Evolutionary conservation across 2,888 invertebrate species (phyloP), one percentile per base, ranked within the genome.

Genomic region (Tridacna gigas): DNA sequence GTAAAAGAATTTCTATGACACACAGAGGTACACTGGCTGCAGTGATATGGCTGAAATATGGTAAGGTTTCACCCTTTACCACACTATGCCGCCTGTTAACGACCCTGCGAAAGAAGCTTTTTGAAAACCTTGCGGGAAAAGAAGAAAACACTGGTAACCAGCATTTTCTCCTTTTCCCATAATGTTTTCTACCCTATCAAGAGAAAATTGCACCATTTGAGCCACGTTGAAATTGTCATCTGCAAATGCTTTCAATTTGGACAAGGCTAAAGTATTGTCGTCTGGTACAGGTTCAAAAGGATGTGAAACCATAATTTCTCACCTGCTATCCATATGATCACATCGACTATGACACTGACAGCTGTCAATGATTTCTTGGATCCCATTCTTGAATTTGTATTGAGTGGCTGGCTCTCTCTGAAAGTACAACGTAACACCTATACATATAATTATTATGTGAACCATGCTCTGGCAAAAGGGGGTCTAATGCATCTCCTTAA

Each of bases 241-340:
- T 63, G 22, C 63, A 63, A 22, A 25, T 20, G 63, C 63, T 22
- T 63, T 22, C 4, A 22, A 63, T n/a, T n/a, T 20, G 1, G 63
- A 4, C 63, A 56, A 56, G n/a, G 1, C n/a, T n/a, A 4, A 3
- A 56, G 3, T 18, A 5, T 56, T 18, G 20, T 3, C 9, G 56
- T 20, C 2, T 56, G 2, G 18, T n/a, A n/a, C n/a, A n/a, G n/a
- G n/a, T n/a, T n/a, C n/a, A n/a, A n/a, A n/a, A n/a, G n/a, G n/a
- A n/a, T 15, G 22, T 61, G 9, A 61, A 25, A 13, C 5, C 5
- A 15, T 3, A 67, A 69, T 5, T 9, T 25, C 71, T 48, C 13
- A 71, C 71, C 71, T 48, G 71, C 71, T 4, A 71, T 47, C 71
- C 71, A 71, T 12, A 71, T 48, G 15, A 51, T 51, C 9, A 71